phyloP scores from a whole-genome alignment of 53 echinoderm and acorn worm genomes.

The Henricia sp. region DNA sequence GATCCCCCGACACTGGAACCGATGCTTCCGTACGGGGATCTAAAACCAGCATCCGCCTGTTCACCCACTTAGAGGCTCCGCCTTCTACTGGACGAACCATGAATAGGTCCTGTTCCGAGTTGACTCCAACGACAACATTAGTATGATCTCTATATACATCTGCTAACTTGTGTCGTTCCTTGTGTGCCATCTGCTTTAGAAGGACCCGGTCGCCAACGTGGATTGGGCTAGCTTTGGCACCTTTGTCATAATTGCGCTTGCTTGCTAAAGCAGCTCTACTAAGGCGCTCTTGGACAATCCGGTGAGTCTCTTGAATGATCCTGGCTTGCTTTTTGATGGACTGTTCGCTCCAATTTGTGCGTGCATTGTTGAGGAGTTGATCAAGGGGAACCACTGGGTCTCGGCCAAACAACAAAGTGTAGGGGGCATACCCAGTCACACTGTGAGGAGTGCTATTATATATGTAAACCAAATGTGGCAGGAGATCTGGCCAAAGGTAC shows the following conservation, averaged over 20 bases:
- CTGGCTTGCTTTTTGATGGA: slow-evolving; percentile 7
- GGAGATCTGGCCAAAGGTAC: slow-evolving; percentile 52
- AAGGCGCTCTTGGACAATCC: not conserved
- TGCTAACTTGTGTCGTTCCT: slow-evolving; percentile 54
- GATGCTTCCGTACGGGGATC: slow-evolving; percentile 57
- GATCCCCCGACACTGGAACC: not conserved
- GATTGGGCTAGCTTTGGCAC: not conserved
- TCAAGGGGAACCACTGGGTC: slow-evolving; percentile 45
- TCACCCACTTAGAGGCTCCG: slow-evolving; percentile 35
- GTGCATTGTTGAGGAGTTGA: slow-evolving; percentile 31
- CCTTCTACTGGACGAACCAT: slow-evolving; percentile 26
- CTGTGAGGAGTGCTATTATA: slow-evolving; percentile 55
- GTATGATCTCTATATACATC: slow-evolving; percentile 32
- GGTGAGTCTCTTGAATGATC: not conserved
- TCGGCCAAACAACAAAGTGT: slow-evolving; percentile 36
- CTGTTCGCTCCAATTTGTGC: slow-evolving; percentile 3
- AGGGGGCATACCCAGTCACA: slow-evolving; percentile 50
- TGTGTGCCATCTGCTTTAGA: slow-evolving; percentile 27
- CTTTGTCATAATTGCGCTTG: slow-evolving; percentile 28
- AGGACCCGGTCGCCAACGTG: slow-evolving; percentile 49
- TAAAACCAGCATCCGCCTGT: slow-evolving; percentile 32
- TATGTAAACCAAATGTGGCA: slow-evolving; percentile 29
- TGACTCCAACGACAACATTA: slow-evolving; percentile 26
- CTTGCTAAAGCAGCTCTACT: slow-evolving; percentile 3
- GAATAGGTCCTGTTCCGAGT: slow-evolving; percentile 36